Conservation (phyloP, 2,797 vertebrate species). For the Choloepus didactylus region DNA sequence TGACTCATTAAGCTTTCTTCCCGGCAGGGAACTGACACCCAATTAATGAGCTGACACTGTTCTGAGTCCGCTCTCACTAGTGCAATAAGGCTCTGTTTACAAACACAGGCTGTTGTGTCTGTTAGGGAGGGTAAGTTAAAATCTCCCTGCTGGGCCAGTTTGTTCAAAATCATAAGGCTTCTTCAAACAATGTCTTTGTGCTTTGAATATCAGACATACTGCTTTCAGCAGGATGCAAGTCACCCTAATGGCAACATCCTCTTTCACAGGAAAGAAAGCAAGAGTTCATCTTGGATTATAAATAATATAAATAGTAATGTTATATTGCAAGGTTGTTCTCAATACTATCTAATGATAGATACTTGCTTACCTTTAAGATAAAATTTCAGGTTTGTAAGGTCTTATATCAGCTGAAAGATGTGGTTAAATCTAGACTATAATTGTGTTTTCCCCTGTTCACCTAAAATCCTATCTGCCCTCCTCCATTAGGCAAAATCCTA, state of each 20-base stretch:
- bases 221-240: constrained; percentile 88
- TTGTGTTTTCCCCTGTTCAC: background rate
- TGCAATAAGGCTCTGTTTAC: constrained; percentile 90
- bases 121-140: constrained; percentile 86
- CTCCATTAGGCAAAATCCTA: background rate
- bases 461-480: background rate
- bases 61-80: constrained; percentile 86
- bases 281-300: constrained; percentile 15
- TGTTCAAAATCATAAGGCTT: constrained; percentile 88
- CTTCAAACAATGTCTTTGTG: constrained; percentile 90
- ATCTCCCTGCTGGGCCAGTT: constrained; percentile 89
- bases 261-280: constrained; percentile 80
- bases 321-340: background rate
- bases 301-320: background rate
- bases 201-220: constrained; percentile 85
- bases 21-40: constrained; percentile 91
- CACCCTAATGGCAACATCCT: constrained; percentile 81
- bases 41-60: constrained; percentile 92
- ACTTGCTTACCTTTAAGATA: background rate
- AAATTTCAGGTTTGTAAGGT: background rate
- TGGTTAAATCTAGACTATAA: constrained; percentile 12
- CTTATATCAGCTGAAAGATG: background rate
- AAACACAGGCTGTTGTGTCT: constrained; percentile 90
- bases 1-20: constrained; percentile 92
- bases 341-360: background rate